Base-by-base conservation (phyloP, 1,140 invertebrate genomes). In the Hylaeus anthracinus region DNA sequence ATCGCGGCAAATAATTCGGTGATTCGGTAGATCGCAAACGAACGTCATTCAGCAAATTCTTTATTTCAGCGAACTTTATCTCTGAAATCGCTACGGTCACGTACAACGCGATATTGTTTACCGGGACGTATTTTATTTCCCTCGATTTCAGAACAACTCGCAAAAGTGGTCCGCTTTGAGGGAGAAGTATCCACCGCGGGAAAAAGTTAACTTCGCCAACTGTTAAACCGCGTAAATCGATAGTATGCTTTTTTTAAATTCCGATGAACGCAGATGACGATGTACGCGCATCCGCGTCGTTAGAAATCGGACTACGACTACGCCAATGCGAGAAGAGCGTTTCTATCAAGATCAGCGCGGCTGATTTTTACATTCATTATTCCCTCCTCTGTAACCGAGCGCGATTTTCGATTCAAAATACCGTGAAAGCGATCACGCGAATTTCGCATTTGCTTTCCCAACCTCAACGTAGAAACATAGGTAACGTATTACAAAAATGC, bases 141-240 rank as follows among this genome's bases (percentile, higher is more conserved):
- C 70, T 79, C 77, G 77, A 79, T 79, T 79, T 73, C 60, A 79
- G 60, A 58, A 45, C 76, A 63, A 55, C 77, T 79, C 71, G 61
- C 71, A 79, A 79, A 79, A 73, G 77, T 73, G 70, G 70, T 65
- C 71, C 77, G 77, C 70, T 73, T 73, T 73, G 77, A 79, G 70
- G 71, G 77, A 79, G 41, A 73, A 79, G 77, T 73, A 72, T 26
- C 61, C 48, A 55, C 26, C 48, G 61, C 77, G 77, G 71, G 48
- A 79, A 79, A 79, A 26, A 79, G 77, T 79, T 72, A 72, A 72
- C 77, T 73, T 56, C 51, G 71, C 71, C 53, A 79, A 79, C 77
- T 73, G 77, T 72, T 79, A 79, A 79, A 79, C 77, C 71, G 77
- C 53, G 77, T 58, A 61, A 73, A 79, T 79, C 77, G 77, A 79